Base-by-base conservation (phyloP, 2,797 vertebrate genomes). In the Acridotheres tristis region DNA sequence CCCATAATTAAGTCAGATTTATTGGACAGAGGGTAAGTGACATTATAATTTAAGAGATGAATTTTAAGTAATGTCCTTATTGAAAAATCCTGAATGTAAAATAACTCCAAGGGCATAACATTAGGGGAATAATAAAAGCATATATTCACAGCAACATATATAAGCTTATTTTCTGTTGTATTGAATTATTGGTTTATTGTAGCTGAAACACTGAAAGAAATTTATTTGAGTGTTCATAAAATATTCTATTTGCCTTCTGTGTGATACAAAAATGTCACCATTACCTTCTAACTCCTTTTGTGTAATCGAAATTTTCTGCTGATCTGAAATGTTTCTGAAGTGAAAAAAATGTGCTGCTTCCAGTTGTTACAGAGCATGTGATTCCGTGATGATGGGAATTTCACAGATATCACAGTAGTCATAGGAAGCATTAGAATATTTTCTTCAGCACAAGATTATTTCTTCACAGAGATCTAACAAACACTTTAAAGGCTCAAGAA, bases 1-100 rank as follows among this genome's bases (percentile, higher is more conserved):
- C 80, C 50, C 77, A 90, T 36, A 23, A 62, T 81, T 81, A 91
- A 91, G 40, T 67, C 13, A 89, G 50, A 86, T 94, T 96, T 95
- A 72, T 85, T 93, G 62, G 83, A 90, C 62, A 74, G 53, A 83
- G 79, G 58, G 34, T 80, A 81, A 79, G 57, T 88, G 71, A 85
- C 42, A 80, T 55, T 40, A 61, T 47, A 75, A 19, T 14, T 61
- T 92, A 72, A 85, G 65, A 85, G 63, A 71, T 96, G 84, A 96
- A 96, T 91, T 79, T 78, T 61, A 81, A 57, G 26, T 42, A 85
- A 81, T 32, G 53, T 67, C 51, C 76, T 62, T 71, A 83, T 67
- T 83, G 69, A 86, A 80, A 90, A 85, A 19, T 76, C 76, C 93
- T 71, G 63, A 94, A 91, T 38, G 87, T 63, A 78, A 57, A 73